Base-by-base conservation (phyloP, 1,140 invertebrate genomes). In the Bombus pyrosoma region DNA sequence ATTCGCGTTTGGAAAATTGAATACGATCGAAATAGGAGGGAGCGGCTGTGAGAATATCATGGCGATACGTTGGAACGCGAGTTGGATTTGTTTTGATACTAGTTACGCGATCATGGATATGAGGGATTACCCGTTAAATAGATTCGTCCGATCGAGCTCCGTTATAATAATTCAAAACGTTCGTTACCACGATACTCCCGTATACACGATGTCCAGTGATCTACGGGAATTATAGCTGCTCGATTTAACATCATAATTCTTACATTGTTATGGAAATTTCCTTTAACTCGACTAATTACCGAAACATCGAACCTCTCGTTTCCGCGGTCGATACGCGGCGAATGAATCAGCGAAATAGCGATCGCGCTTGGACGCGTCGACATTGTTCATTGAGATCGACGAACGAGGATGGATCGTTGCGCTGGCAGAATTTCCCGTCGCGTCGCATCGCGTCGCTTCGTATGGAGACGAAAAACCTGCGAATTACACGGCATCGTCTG, bases 201-300 rank as follows among this genome's bases (percentile, higher is more conserved):
- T 22, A 18, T 15, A n/a, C 13, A 15, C 79, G 47, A 73, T 71
- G 28, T 72, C 53, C 66, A 37, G 37, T 62, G 59, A 76, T 83
- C 72, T 25, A 39, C 15, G 71, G 37, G 81, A 83, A 74, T 83
- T 77, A 83, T 68, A 41, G 34, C 62, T 43, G 73, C 34, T 57
- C 73, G 81, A 77, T 83, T 83, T 77, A 83, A 83, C 73, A 34
- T 77, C 73, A 41, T 77, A 68, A 83, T 77, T 83, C 73, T 83
- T 83, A 83, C 81, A 83, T 83, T 83, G 73, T 83, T 83, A 83
- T 83, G 81, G 81, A 83, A 83, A 83, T 83, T 69, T 77, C 81
- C 62, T 77, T 83, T 66, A 77, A 83, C 81, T 76, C 62, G 62
- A 28, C 64, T 83, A 80, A 85, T 85, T 85, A 80, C 41, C 83